A percentile compares a stretch with the other conserved stretches of the same genome.
Evolutionary conservation across 2,113 vertebrate genomes (phyloP).

Genomic region (Datnioides undecimradiatus): DNA sequence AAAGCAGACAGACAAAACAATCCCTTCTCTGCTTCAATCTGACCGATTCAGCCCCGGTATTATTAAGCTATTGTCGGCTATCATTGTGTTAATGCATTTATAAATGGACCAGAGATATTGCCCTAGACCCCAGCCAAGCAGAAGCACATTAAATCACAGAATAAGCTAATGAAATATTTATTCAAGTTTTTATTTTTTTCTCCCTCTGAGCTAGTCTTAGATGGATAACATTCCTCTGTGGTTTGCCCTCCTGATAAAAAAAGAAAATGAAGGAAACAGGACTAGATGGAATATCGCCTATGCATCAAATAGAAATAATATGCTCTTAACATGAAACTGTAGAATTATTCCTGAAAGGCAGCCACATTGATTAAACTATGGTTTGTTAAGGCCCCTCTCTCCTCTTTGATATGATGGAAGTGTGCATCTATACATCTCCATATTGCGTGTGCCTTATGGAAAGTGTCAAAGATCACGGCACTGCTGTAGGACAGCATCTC

Average conservation of each 20-base stretch:
- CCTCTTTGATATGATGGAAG: constrained; percentile 39
- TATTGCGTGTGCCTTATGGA: constrained; percentile 62
- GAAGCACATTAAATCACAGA: constrained; percentile 80
- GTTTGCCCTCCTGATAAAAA: constrained; percentile 43
- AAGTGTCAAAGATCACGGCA: constrained; percentile 71
- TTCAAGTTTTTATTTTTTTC: constrained; percentile 73
- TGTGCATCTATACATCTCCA: constrained; percentile 50
- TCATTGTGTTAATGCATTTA: constrained; percentile 81
- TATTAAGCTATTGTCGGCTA: constrained; percentile 71
- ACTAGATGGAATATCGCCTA: constrained; percentile 6
- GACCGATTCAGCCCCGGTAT: constrained; percentile 52
- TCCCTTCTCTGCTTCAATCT: constrained; percentile 42
- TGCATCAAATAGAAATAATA: constrained; percentile 28
- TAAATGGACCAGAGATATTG: constrained; percentile 79
- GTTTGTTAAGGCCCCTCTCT: constrained; percentile 22
- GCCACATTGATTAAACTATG: constrained; percentile 43
- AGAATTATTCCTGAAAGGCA: constrained; percentile 32
- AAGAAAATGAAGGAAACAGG: constrained; percentile 28
- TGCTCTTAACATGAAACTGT: constrained; percentile 13
- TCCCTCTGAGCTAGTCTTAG: constrained; percentile 48
- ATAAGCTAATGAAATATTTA: constrained; percentile 84
- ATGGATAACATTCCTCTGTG: constrained; percentile 61
- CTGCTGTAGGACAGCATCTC: constrained; percentile 72
- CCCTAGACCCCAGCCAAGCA: constrained; percentile 71
- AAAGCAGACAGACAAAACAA: constrained; percentile 51